These are phyloP conservation scores for Spatulosminthurus flaviceps DNA, from an alignment of 2,888 invertebrate species.

Conservation along the genomic window DNA sequence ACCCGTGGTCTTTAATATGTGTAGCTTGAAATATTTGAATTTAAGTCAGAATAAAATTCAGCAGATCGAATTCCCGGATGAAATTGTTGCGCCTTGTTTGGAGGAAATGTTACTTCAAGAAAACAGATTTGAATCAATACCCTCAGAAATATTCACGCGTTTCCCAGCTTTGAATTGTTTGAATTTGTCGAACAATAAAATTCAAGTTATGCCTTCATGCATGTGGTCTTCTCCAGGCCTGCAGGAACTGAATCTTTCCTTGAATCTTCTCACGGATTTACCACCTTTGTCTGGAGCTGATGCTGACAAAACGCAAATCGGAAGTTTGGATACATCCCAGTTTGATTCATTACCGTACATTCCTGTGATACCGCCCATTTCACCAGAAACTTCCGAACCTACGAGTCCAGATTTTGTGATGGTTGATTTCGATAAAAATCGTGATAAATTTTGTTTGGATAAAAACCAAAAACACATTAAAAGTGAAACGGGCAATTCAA, in stretches of 20 bases:
- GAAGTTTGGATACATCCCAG: slow-evolving; percentile 56
- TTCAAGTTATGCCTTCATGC: slow-evolving; percentile 81
- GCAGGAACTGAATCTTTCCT: slow-evolving; percentile 86
- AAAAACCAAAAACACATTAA: slow-evolving; percentile 35
- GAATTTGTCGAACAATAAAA: slow-evolving; percentile 94
- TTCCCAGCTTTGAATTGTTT: slow-evolving; percentile 81
- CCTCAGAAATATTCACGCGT: slow-evolving; percentile 78
- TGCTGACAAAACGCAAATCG: neutral
- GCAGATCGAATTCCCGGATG: slow-evolving; percentile 68
- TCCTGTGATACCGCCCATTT: slow-evolving; percentile 44
- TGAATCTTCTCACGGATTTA: slow-evolving; percentile 85
- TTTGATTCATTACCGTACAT: slow-evolving; percentile 62
- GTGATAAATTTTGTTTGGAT: slow-evolving; percentile 54
- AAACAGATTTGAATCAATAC: slow-evolving; percentile 84
- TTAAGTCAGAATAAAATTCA: slow-evolving; percentile 89
- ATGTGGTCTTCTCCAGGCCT: slow-evolving; percentile 88
- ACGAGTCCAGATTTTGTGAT: slow-evolving; percentile 63
- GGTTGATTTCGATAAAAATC: slow-evolving; percentile 60
- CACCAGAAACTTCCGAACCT: slow-evolving; percentile 48
- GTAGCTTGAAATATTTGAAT: slow-evolving; percentile 84
- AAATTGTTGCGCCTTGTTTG: slow-evolving; percentile 75
- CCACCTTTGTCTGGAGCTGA: slow-evolving; percentile 64
- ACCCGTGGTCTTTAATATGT: slow-evolving; percentile 81
- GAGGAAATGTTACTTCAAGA: slow-evolving; percentile 94
- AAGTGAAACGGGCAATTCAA: slow-evolving; percentile 22